phyloP scores from a whole-genome alignment of 2,797 vertebrate species.

The Remorina albescens region DNA sequence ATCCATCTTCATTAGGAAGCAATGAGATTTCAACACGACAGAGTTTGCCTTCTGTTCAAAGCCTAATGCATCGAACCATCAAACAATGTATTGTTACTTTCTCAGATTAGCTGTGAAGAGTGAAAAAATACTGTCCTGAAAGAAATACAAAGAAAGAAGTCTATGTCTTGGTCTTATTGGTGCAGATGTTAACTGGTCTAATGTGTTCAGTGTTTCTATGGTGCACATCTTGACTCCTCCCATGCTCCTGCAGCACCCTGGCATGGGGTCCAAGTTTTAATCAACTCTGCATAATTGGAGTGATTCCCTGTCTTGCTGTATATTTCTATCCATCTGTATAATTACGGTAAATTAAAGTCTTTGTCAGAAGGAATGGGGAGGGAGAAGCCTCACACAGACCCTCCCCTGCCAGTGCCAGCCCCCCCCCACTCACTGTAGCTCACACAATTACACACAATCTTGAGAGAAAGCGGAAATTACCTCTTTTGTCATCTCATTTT shows the following conservation, averaged over 20 bases:
- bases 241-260: conserved; percentile 62
- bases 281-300: conserved; percentile 83
- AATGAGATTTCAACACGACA: conserved; percentile 61
- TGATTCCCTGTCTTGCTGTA: conserved; percentile 81
- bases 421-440: conserved; percentile 41
- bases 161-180: conserved; percentile 4
- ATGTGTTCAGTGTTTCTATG: conserved; percentile 28
- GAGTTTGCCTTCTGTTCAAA: conserved; percentile 69
- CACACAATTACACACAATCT: conserved; percentile 77
- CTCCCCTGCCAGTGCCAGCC: conserved; percentile 37
- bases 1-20: conserved; percentile 89
- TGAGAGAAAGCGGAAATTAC: conserved; percentile 81
- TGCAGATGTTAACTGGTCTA: conserved; percentile 46
- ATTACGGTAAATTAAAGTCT: conserved; percentile 79
- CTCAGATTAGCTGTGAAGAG: conserved; percentile 8
- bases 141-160: conserved; percentile 10
- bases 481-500: conserved; percentile 82
- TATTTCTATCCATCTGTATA: conserved; percentile 84
- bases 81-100: conserved; percentile 60
- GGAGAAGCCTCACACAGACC: conserved; percentile 49
- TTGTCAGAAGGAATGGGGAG: conserved; percentile 71
- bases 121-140: neutral
- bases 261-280: conserved; percentile 80
- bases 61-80: conserved; percentile 59
- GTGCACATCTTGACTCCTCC: conserved; percentile 65